A percentile compares a stretch with the other conserved stretches of the same genome.
Conservation (phyloP, 2,888 invertebrate species). For the Phanerotoma sp. region DNA sequence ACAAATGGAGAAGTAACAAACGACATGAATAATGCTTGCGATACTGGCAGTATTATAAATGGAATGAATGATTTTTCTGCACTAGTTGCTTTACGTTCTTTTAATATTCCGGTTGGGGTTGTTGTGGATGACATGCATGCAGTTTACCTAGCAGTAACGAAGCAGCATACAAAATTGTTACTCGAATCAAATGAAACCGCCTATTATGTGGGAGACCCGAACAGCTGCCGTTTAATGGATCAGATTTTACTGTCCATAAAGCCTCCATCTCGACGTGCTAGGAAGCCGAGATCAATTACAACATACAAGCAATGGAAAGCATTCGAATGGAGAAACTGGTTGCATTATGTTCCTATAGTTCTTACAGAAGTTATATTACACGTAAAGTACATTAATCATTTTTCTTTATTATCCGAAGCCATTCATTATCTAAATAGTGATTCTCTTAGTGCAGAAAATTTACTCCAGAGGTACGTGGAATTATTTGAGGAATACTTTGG, state of each 20-base stretch:
- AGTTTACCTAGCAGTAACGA: slow-evolving; percentile 11
- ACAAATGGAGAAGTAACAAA: slow-evolving; percentile 8
- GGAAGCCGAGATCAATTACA: no score
- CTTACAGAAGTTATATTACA: slow-evolving; percentile 9
- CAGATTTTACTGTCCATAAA: slow-evolving; percentile 14
- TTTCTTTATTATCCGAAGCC: slow-evolving; percentile 15
- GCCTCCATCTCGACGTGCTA: slow-evolving; percentile 18
- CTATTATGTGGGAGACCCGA: slow-evolving; percentile 7
- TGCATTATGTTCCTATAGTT: slow-evolving; percentile 7
- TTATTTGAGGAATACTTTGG: no score
- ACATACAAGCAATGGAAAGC: slow-evolving; percentile 19
- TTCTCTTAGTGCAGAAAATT: slow-evolving; percentile 10
- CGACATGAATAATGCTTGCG: slow-evolving; percentile 16
- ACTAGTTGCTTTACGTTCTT: slow-evolving; percentile 3
- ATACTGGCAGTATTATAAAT: not conserved
- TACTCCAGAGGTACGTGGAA: no score
- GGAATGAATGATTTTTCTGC: slow-evolving; percentile 14
- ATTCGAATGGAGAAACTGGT: slow-evolving; percentile 19
- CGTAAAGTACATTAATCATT: slow-evolving; percentile 3
- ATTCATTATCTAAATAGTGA: no score
- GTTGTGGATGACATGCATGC: slow-evolving; percentile 23
- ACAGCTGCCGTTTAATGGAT: slow-evolving; percentile 5
- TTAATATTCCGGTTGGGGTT: slow-evolving; percentile 5
- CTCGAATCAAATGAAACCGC: not conserved
- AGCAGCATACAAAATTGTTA: slow-evolving; percentile 12